Evolutionary conservation across 2,797 vertebrate genomes (phyloP).

Genomic region (Babyrousa celebensis): DNA sequence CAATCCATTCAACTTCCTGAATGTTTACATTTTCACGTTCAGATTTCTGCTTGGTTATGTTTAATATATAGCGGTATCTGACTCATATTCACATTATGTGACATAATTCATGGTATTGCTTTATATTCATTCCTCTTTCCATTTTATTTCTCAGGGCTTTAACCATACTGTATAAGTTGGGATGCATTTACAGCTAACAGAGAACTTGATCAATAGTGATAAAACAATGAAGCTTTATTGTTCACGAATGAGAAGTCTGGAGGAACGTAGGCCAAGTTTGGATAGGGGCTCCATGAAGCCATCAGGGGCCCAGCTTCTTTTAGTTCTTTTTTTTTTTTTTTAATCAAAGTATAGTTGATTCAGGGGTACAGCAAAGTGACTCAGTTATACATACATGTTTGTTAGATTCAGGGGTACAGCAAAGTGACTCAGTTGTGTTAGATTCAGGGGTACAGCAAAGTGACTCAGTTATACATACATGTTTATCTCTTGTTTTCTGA

Average conservation of each 20-base stretch:
- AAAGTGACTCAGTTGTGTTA: too few species aligned
- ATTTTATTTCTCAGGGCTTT: background rate
- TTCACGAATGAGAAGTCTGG: background rate
- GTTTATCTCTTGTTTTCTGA: too few species aligned
- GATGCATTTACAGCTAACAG: background rate
- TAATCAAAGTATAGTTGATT: too few species aligned
- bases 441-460: too few species aligned
- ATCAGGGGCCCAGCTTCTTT: too few species aligned
- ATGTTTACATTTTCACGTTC: conserved; percentile 22
- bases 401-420: too few species aligned
- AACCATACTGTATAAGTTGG: background rate
- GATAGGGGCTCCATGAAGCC: too few species aligned
- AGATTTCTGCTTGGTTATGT: background rate
- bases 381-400: too few species aligned
- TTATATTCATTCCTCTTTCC: background rate
- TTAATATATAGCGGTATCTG: background rate
- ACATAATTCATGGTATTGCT: background rate
- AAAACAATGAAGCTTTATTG: background rate
- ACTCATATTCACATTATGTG: background rate
- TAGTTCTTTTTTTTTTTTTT: too few species aligned
- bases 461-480: too few species aligned
- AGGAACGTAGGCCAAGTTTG: background rate
- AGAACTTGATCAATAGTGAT: background rate
- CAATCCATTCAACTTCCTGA: background rate
- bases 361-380: too few species aligned